Conservation (phyloP, 23 tunicate genomes). For the Halocynthia roretzi region DNA sequence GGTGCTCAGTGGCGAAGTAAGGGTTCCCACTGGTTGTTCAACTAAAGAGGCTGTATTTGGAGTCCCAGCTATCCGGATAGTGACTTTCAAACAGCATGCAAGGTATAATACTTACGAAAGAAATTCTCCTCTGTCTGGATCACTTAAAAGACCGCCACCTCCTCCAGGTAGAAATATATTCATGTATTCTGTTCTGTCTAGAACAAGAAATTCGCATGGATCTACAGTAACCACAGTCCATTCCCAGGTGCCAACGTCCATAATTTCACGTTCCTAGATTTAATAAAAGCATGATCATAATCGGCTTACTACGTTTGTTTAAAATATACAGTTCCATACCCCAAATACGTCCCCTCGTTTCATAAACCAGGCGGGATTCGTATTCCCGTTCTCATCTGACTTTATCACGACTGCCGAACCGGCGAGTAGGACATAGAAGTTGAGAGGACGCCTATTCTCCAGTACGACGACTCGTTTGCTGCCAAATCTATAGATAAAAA, state of each 20-base stretch:
- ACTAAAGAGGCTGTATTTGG: background rate
- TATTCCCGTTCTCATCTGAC: constrained; percentile 65
- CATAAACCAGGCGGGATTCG: constrained; percentile 64
- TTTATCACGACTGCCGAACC: constrained; percentile 86
- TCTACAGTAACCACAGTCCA: constrained; percentile 74
- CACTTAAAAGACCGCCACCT: constrained; percentile 64
- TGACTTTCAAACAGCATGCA: too few relatives aligned
- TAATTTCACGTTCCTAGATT: constrained; percentile 61
- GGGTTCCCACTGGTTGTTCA: too few relatives aligned
- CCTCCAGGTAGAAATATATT: constrained; percentile 70
- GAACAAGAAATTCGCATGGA: constrained; percentile 66
- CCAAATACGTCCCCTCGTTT: constrained; percentile 85
- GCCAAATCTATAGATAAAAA: constrained; percentile 37
- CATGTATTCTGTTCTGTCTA: constrained; percentile 43
- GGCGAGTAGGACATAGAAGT: constrained; percentile 61
- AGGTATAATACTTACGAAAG: constrained; percentile 20
- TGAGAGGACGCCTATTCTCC: constrained; percentile 50
- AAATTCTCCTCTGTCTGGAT: constrained; percentile 76
- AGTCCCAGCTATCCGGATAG: background rate
- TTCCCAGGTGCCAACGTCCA: constrained; percentile 52
- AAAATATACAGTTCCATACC: constrained; percentile 25
- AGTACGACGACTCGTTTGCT: constrained; percentile 60
- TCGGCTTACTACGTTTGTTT: background rate
- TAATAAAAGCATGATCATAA: background rate
- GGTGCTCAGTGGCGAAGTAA: background rate